Percentiles rank a stretch among this genome's conserved stretches.
phyloP scores from a whole-genome alignment of 2,113 vertebrate genomes.

The Oreochromis aureus region DNA sequence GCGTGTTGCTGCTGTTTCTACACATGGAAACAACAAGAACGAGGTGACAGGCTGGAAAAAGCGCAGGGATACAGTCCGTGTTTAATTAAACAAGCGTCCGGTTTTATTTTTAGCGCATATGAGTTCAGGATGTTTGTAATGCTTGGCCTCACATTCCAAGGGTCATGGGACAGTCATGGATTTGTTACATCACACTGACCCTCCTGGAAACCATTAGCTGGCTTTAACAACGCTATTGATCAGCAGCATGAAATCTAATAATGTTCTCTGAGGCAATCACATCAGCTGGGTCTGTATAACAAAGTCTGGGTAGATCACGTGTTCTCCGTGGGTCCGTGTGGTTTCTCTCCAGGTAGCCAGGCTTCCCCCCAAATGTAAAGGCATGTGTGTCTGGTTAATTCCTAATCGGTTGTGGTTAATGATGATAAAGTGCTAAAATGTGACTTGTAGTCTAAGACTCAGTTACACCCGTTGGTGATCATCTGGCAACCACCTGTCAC shows the following conservation, averaged over 20 bases:
- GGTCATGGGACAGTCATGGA: background rate
- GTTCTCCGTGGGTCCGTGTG: no score
- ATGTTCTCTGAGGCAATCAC: background rate
- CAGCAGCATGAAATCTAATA: background rate
- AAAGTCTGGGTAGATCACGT: background rate
- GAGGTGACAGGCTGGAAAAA: background rate
- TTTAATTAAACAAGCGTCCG: background rate
- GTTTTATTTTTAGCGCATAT: background rate
- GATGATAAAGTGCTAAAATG: background rate
- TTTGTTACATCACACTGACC: background rate
- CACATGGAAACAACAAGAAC: background rate
- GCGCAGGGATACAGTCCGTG: background rate
- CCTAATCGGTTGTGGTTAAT: background rate
- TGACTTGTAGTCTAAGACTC: background rate
- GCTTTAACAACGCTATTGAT: background rate
- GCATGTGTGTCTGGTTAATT: rapidly evolving
- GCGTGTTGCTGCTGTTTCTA: background rate
- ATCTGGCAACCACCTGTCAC: background rate
- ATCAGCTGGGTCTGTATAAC: background rate
- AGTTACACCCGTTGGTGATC: background rate
- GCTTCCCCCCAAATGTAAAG: background rate
- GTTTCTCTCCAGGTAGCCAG: background rate
- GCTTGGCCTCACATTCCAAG: background rate
- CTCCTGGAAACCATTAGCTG: background rate
- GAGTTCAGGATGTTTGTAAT: background rate